Percentiles rank a stretch among this genome's conserved stretches.
These are phyloP conservation scores for Akabosia matsudoensis DNA, from an alignment of 1,140 invertebrate genomes.

Conservation along the genomic window DNA sequence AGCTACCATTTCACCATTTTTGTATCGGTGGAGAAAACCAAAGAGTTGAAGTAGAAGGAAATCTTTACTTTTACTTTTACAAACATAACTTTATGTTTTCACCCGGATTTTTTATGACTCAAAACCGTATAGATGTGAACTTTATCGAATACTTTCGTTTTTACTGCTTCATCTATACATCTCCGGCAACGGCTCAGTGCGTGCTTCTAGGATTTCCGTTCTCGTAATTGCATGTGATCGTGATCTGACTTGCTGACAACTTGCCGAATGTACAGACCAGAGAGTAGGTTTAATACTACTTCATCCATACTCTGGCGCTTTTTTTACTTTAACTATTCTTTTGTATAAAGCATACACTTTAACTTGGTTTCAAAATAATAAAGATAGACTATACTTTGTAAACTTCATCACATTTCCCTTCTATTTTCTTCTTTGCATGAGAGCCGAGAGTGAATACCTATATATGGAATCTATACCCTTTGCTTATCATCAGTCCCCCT, in stretches of 20 bases:
- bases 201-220: slow-evolving; percentile 19
- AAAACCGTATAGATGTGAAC: too few relatives aligned
- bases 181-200: slow-evolving; percentile 3
- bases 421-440: too few relatives aligned
- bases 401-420: slow-evolving; percentile 1
- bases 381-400: background rate
- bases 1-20: background rate
- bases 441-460: too few relatives aligned
- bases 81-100: background rate
- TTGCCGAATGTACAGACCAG: background rate
- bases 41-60: background rate
- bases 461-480: too few relatives aligned
- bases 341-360: slow-evolving; percentile 9
- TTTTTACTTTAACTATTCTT: background rate
- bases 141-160: background rate
- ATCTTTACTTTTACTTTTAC: slow-evolving; percentile 16
- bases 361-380: slow-evolving; percentile 20
- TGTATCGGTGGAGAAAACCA: background rate
- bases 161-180: background rate
- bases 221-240: slow-evolving; percentile 22
- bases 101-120: too few relatives aligned
- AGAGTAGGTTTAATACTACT: background rate
- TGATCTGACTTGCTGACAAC: slow-evolving; percentile 20
- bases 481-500: too few relatives aligned
- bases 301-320: background rate